Percentiles rank a stretch among this genome's conserved stretches.
These are phyloP conservation scores for Apis mellifera DNA, from an alignment of 1,140 invertebrate species.

Conservation along the genomic window Amel_HAv3.1 CM009939.2:7633001-7633500, in stretches of 20 bases:
- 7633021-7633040: too few species aligned
- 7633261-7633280: too few species aligned
- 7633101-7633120: background rate
- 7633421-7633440: background rate
- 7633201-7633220: slow-evolving; percentile 23
- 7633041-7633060: too few species aligned
- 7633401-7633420: slow-evolving; percentile 33
- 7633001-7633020: too few species aligned
- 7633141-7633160: too few species aligned
- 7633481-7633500: background rate
- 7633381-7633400: slow-evolving; percentile 55
- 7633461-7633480: background rate
- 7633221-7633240: slow-evolving; percentile 14
- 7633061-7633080: too few species aligned
- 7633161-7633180: background rate
- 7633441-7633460: too few species aligned
- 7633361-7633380: slow-evolving; percentile 26
- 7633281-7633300: background rate
- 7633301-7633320: slow-evolving; percentile 25
- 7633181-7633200: background rate
- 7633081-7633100: too few species aligned
- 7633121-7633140: background rate
- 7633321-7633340: slow-evolving; percentile 22
- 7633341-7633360: slow-evolving; percentile 28
- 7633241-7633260: slow-evolving; percentile 28